These are phyloP conservation scores for Acleris laterana DNA, from an alignment of 2,888 invertebrate genomes.

Conservation along the genomic window DNA sequence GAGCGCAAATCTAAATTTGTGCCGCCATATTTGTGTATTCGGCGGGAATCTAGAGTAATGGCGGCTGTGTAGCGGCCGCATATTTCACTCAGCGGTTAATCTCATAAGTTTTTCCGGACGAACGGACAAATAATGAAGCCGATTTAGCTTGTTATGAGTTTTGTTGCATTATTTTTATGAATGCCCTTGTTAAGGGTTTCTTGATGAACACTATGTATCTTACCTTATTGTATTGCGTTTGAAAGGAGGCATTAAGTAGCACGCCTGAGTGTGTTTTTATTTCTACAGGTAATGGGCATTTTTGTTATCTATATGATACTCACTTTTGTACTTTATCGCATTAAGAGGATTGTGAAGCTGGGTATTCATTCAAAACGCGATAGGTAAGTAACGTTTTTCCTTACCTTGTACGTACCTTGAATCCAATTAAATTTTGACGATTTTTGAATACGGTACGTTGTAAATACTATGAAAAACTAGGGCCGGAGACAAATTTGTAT, in stretches of 20 bases:
- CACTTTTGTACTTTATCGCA: too few relatives aligned
- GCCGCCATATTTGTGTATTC: conserved; percentile 35
- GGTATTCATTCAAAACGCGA: too few relatives aligned
- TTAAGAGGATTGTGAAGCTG: too few relatives aligned
- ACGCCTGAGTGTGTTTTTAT: neutral
- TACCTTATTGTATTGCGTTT: neutral
- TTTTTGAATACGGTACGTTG: too few relatives aligned
- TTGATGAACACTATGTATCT: conserved; percentile 18
- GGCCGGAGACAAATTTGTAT: too few relatives aligned
- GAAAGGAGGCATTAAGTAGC: neutral
- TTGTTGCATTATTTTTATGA: conserved; percentile 32
- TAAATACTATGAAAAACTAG: too few relatives aligned
- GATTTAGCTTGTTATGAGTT: conserved; percentile 37
- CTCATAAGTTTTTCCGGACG: conserved; percentile 38
- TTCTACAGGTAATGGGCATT: too few relatives aligned
- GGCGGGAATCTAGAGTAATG: conserved; percentile 33
- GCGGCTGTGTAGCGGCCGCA: conserved; percentile 27
- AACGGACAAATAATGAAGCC: conserved; percentile 35
- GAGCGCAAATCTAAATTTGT: conserved; percentile 3
- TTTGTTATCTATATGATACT: too few relatives aligned
- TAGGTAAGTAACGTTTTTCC: too few relatives aligned
- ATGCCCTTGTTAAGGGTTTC: conserved; percentile 12
- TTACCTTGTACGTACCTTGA: too few relatives aligned
- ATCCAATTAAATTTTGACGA: too few relatives aligned
- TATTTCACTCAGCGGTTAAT: conserved; percentile 37